Conservation (phyloP, 2,797 vertebrate species). For the Monodelphis domestica region DNA sequence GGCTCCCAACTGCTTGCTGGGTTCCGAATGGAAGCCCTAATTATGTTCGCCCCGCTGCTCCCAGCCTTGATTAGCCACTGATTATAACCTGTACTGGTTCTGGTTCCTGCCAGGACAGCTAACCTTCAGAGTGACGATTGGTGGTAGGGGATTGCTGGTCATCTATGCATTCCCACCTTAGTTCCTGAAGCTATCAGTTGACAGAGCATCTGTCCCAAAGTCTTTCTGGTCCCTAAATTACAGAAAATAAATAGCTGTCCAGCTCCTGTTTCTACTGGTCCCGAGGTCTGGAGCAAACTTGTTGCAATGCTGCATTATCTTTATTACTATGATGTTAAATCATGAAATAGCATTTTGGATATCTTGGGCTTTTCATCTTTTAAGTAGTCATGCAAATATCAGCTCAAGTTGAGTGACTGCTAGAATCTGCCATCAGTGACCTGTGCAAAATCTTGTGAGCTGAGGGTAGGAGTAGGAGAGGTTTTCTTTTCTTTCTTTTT, state of each 20-base stretch:
- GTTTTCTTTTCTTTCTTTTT: neutral
- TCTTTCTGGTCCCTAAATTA: slow-evolving; percentile 57
- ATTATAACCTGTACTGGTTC: slow-evolving; percentile 64
- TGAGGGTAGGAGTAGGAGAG: neutral
- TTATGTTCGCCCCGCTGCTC: slow-evolving; percentile 22
- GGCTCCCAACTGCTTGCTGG: slow-evolving; percentile 75
- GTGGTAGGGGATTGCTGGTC: neutral
- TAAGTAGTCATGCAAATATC: neutral
- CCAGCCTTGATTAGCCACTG: slow-evolving; percentile 68
- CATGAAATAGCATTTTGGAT: slow-evolving; percentile 50
- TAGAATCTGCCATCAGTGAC: neutral
- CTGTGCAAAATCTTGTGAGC: neutral
- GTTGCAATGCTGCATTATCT: slow-evolving; percentile 84
- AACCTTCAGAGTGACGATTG: slow-evolving; percentile 35
- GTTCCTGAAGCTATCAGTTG: slow-evolving; percentile 25
- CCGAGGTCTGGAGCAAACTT: slow-evolving; percentile 84
- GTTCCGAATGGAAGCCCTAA: slow-evolving; percentile 44
- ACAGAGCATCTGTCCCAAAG: slow-evolving; percentile 57
- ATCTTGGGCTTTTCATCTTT: neutral
- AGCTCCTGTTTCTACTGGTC: slow-evolving; percentile 64
- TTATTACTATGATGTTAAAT: slow-evolving; percentile 52
- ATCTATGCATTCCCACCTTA: slow-evolving; percentile 26
- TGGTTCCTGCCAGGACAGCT: slow-evolving; percentile 57
- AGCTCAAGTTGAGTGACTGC: neutral
- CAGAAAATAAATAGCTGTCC: slow-evolving; percentile 61